Conservation (phyloP, 92 coral and sea anemone species). For the Parazoanthus atlanticus region DNA sequence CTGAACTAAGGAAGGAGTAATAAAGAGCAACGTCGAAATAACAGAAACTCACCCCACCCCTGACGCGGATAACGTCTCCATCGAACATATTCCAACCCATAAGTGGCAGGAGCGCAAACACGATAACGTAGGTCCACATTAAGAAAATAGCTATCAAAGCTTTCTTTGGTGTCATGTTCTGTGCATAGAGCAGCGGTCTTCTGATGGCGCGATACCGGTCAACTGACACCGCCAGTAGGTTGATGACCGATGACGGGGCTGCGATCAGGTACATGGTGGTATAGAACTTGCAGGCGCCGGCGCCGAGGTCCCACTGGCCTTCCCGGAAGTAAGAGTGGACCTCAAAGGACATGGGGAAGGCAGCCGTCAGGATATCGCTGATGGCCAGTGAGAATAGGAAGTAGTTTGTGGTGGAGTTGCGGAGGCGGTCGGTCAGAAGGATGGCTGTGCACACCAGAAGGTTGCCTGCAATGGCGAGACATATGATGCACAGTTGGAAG, state of each 20-base stretch:
- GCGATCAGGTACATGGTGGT: constrained; percentile 70
- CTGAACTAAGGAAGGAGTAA: constrained; percentile 70
- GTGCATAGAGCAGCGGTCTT: constrained; percentile 64
- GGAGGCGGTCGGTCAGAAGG: constrained; percentile 26
- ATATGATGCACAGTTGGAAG: constrained; percentile 34
- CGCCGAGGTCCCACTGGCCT: constrained; percentile 65
- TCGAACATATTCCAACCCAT: constrained; percentile 69
- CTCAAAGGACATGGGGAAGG: constrained; percentile 39
- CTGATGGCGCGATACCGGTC: constrained; percentile 81
- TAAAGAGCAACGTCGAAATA: constrained; percentile 58
- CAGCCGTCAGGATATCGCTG: constrained; percentile 31
- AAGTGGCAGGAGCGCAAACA: constrained; percentile 68
- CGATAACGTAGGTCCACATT: constrained; percentile 70
- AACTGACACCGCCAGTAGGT: constrained; percentile 78
- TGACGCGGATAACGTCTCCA: constrained; percentile 34
- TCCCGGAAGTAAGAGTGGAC: neutral
- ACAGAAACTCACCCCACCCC: neutral
- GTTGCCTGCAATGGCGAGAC: constrained; percentile 35
- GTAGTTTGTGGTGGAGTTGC: constrained; percentile 23
- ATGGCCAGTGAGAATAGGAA: constrained; percentile 36
- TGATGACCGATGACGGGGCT: constrained; percentile 79
- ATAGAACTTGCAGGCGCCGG: constrained; percentile 64
- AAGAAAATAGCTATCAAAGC: constrained; percentile 56
- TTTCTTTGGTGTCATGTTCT: constrained; percentile 61
- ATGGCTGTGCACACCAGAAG: constrained; percentile 37